Base-by-base conservation (phyloP, 2,113 vertebrate genomes). In the Entosphenus tridentatus region DNA sequence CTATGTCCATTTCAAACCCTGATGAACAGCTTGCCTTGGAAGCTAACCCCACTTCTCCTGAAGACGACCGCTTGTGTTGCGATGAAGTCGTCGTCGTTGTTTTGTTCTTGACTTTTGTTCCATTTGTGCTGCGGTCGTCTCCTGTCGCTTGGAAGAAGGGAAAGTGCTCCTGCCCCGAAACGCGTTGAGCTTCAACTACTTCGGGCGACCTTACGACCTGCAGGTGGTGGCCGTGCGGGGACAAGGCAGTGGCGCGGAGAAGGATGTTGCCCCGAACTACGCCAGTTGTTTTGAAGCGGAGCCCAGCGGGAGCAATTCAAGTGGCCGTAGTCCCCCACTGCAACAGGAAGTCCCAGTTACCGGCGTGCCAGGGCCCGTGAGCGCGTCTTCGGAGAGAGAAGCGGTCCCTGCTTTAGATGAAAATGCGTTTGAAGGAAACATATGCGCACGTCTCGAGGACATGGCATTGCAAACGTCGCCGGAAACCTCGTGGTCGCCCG, bases 101-200 rank as follows among this genome's bases (percentile, higher is more conserved):
- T 13, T 2, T 62, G 58, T 13, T 62, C 2, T 62, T 62, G n/a
- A 9, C 62, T 16, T 65, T 65, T n/a, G 62, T 18, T 18, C 62
- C n/a, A 10, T 8, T 65, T 9, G n/a, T 65, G n/a, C 16, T 6
- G n/a, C 2, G n/a, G 62, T 65, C 11, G 8, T 8, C 62, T 65
- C 21, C 21, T 65, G 9, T 9, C 21, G 9, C 21, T 16, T 65
- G n/a, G n/a, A n/a, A 65, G 62, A 65, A 18, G 62, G 62, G 3
- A 65, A 65, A 18, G 62, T 65, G 10, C 62, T 65, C n/a, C 62
- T 65, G n/a, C 62, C 62, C n/a, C n/a, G 62, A 65, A 65, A 18
- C 21, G n/a, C 6, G n/a, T 18, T 65, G n/a, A 16, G n/a, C 21
- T 65, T 65, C 10, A 65, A n/a, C 62, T 65, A 16, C 62, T 65